These are phyloP conservation scores for Hyaena hyaena DNA, from an alignment of 2,113 vertebrate genomes.

Conservation along the genomic window DNA sequence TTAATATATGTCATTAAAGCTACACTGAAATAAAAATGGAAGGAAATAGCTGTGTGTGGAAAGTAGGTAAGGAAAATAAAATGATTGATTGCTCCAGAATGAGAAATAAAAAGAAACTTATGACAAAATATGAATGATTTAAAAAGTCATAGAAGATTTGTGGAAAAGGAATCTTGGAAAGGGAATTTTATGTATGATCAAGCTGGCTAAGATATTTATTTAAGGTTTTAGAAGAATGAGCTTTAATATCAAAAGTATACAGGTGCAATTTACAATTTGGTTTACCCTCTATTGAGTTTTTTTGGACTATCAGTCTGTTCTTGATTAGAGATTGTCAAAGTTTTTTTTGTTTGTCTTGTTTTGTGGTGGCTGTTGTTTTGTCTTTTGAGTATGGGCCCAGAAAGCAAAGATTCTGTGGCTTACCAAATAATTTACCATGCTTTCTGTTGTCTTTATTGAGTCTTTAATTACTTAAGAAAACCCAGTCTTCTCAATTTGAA, in stretches of 20 bases:
- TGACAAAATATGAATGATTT: neutral
- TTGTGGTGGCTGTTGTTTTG: neutral
- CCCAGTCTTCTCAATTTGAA: neutral
- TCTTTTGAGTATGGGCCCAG: neutral
- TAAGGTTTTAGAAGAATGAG: neutral
- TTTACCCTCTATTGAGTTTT: neutral
- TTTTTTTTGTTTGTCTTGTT: neutral
- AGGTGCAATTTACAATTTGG: neutral
- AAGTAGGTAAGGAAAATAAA: neutral
- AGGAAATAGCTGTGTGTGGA: neutral
- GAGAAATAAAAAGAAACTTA: neutral
- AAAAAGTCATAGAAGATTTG: neutral
- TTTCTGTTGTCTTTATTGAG: neutral
- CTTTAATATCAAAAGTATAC: neutral
- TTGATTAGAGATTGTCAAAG: neutral
- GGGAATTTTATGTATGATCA: neutral
- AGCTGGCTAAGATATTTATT: neutral
- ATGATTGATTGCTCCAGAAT: neutral
- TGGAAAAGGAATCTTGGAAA: neutral
- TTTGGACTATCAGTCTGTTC: neutral
- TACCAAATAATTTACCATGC: neutral
- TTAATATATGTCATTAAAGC: neutral
- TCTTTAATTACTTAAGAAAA: neutral
- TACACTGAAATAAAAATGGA: neutral
- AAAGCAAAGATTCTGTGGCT: neutral